Conservation (phyloP, 2,797 vertebrate genomes). For the Acipenser oxyrinchus region DNA sequence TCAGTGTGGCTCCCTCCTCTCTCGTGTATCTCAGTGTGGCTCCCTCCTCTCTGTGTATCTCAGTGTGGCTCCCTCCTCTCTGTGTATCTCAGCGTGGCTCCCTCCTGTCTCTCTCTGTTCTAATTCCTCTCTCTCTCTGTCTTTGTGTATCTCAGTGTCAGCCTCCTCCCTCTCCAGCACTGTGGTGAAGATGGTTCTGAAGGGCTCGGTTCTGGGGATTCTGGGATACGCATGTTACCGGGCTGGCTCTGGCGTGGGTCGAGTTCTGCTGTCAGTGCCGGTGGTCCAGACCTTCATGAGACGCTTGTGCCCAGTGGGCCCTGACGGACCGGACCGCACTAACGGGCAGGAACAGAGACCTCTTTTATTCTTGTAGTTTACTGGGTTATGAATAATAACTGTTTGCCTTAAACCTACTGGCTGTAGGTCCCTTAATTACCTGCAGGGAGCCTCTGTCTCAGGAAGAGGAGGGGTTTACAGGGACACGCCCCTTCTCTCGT, state of each 20-base stretch:
- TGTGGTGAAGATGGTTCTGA: constrained; percentile 70
- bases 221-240: constrained; percentile 88
- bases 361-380: too few relatives aligned
- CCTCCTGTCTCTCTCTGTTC: not conserved
- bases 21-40: too few relatives aligned
- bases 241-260: constrained; percentile 71
- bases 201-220: constrained; percentile 75
- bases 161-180: constrained; percentile 79
- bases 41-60: too few relatives aligned
- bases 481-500: too few relatives aligned
- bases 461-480: not conserved
- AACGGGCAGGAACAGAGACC: too few relatives aligned
- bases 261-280: constrained; percentile 69
- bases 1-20: too few relatives aligned
- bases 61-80: too few relatives aligned
- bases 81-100: too few relatives aligned
- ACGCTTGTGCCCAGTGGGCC: not conserved
- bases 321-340: constrained; percentile 32
- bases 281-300: constrained; percentile 47
- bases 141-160: constrained; percentile 57
- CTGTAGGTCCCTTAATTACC: not conserved
- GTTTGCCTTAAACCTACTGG: not conserved
- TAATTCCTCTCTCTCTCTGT: rapidly evolving
- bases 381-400: not conserved
- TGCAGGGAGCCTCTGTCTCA: not conserved